These are phyloP conservation scores for Propithecus coquereli DNA, from an alignment of 2,113 vertebrate species.

Conservation along the genomic window DNA sequence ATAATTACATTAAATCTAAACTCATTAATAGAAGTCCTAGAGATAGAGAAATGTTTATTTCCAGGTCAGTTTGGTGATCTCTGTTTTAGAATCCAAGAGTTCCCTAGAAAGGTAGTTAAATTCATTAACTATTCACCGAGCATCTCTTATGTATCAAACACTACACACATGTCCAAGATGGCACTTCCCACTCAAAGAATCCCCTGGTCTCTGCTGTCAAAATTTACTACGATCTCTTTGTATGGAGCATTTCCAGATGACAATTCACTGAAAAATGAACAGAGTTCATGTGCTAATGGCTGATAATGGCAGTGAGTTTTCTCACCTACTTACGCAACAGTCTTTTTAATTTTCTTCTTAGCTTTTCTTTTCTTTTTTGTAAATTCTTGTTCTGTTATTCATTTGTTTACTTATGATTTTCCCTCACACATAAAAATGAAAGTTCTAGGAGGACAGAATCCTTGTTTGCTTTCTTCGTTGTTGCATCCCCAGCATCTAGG, in stretches of 20 bases:
- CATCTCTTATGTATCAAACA: neutral
- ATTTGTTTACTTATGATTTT: neutral
- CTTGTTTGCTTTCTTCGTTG: neutral
- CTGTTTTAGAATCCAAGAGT: neutral
- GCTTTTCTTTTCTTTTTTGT: neutral
- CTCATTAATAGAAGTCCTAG: neutral
- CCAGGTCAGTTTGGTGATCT: neutral
- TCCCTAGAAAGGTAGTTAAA: neutral
- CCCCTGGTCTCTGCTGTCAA: neutral
- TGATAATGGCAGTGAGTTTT: neutral
- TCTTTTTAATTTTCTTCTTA: neutral
- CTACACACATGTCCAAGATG: neutral
- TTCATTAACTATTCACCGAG: neutral
- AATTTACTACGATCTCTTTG: neutral
- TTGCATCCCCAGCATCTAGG: neutral
- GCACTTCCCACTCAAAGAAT: neutral
- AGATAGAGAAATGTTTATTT: neutral
- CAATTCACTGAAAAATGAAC: neutral
- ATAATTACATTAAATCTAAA: neutral
- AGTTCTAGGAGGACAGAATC: neutral
- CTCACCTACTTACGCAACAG: no score
- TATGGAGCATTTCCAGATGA: neutral
- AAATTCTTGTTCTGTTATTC: neutral
- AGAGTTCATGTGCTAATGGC: neutral
- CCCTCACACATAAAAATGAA: neutral